These are phyloP conservation scores for Theocolax elegans DNA, from an alignment of 1,140 invertebrate genomes.

Conservation along the genomic window DNA sequence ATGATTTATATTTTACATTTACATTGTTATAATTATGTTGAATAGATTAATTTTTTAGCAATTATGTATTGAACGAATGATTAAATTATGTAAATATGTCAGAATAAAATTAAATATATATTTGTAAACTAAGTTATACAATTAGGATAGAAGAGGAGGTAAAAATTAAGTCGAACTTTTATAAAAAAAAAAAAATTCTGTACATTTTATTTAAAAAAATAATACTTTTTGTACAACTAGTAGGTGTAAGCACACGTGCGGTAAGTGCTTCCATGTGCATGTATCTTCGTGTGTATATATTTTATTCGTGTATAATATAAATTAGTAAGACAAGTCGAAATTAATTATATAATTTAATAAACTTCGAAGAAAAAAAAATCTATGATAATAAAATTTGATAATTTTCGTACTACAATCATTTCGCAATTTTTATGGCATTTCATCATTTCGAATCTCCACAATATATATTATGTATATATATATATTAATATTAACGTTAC, in stretches of 20 bases:
- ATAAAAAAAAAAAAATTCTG: slow-evolving; percentile 55
- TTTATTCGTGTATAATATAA: slow-evolving; percentile 35
- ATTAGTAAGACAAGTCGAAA: slow-evolving; percentile 40
- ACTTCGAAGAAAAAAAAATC: neutral
- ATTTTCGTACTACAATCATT: slow-evolving; percentile 6
- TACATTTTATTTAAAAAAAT: slow-evolving; percentile 66
- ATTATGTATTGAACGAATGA: no score
- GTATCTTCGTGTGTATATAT: slow-evolving; percentile 28
- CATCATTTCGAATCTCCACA: slow-evolving; percentile 5
- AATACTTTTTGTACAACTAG: slow-evolving; percentile 46
- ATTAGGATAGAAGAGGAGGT: no score
- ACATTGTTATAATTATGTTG: no score
- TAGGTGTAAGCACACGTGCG: no score
- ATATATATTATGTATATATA: neutral
- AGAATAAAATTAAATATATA: no score
- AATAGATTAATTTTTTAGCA: no score
- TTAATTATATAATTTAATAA: slow-evolving; percentile 19
- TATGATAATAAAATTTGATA: slow-evolving; percentile 14
- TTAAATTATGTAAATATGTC: no score
- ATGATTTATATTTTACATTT: no score
- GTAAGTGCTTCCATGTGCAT: slow-evolving; percentile 15
- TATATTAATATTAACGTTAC: neutral
- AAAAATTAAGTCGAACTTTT: no score
- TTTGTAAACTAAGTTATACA: no score
- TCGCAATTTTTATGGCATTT: slow-evolving; percentile 38